Percentiles rank a stretch among this genome's conserved stretches.
Evolutionary conservation across 2,888 invertebrate species (phyloP).

Genomic region (Spilosoma lubricipeda): DNA sequence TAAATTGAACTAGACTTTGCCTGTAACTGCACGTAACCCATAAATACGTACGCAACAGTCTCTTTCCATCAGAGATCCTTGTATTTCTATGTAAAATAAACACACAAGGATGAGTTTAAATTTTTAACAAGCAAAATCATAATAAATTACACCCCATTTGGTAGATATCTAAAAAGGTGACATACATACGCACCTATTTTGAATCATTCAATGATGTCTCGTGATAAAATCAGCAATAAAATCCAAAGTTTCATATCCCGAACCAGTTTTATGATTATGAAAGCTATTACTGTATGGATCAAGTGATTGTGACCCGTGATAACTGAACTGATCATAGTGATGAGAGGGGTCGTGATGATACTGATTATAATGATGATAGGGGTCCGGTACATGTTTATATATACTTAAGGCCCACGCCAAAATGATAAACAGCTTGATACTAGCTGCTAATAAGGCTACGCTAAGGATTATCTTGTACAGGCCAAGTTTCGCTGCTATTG

Average conservation of each 20-base stretch:
- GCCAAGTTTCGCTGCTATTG: conserved; percentile 75
- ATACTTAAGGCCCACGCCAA: conserved; percentile 75
- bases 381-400: conserved; percentile 72
- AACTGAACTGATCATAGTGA: conserved; percentile 18
- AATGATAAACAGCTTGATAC: conserved; percentile 69
- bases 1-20: neutral
- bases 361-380: conserved; percentile 63
- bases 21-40: neutral
- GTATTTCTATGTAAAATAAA: no score
- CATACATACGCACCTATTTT: conserved; percentile 45
- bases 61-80: no score
- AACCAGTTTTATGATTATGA: conserved; percentile 32
- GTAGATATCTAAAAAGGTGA: neutral
- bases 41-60: no score
- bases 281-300: conserved; percentile 29
- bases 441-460: conserved; percentile 66
- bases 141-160: no score
- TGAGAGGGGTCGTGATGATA: conserved; percentile 22
- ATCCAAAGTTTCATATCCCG: conserved; percentile 40
- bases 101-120: no score
- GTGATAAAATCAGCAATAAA: conserved; percentile 44
- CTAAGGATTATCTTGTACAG: conserved; percentile 74
- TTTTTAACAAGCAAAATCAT: no score
- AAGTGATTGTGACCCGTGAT: conserved; percentile 6
- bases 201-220: conserved; percentile 24